phyloP scores from a whole-genome alignment of 2,797 vertebrate genomes.

The Ptychobarbus kaznakovi region DNA sequence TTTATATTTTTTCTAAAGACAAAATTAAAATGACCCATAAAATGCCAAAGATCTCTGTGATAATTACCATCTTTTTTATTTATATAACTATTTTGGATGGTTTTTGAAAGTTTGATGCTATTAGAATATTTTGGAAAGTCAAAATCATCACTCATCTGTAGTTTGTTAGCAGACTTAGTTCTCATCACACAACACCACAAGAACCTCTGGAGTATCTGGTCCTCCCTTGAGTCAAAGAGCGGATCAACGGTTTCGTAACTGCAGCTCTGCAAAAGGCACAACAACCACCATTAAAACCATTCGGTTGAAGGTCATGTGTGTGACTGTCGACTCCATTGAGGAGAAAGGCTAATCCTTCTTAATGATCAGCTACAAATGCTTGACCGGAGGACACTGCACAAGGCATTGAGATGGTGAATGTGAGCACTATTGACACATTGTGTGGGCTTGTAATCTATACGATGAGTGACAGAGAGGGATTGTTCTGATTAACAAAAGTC shows the following conservation, averaged over 20 bases:
- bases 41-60: neutral
- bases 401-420: slow-evolving; percentile 1
- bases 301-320: slow-evolving; percentile 42
- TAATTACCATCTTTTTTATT: neutral
- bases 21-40: neutral
- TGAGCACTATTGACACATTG: neutral
- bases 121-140: neutral
- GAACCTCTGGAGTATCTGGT: neutral
- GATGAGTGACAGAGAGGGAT: neutral
- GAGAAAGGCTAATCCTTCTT: slow-evolving; percentile 29
- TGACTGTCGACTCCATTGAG: neutral
- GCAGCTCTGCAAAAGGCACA: neutral
- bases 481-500: neutral
- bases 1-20: neutral
- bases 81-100: neutral
- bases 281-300: slow-evolving; percentile 13
- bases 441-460: slow-evolving; percentile 17
- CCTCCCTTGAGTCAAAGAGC: neutral
- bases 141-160: neutral
- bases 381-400: neutral
- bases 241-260: neutral
- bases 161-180: neutral
- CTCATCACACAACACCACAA: neutral
- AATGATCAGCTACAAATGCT: slow-evolving; percentile 33
- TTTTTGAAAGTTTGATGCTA: neutral